Base-by-base conservation (phyloP, 2,797 vertebrate species). In the Sarcoramphus papa region DNA sequence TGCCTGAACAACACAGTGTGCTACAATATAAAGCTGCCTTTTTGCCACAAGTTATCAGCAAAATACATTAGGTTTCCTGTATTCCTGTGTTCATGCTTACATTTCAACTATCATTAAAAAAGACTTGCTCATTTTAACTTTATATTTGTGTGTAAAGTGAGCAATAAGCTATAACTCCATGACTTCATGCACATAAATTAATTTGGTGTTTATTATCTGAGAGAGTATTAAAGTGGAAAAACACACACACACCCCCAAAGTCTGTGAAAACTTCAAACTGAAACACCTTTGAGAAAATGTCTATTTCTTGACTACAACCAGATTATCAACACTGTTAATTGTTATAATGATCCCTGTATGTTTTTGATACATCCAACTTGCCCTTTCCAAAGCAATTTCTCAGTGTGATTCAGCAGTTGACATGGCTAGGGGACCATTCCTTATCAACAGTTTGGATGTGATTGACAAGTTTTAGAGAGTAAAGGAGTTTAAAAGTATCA, bases 221-320 rank as follows among this genome's bases (percentile, higher is more conserved):
- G 51, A 70, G 7, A 81, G 78, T 56, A 81, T 50, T 40, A 59
- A 50, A 19, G 21, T 74, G 24, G 84, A 80, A 83, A 77, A 37
- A 65, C 3, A 37, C 3, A 54, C 3, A 33, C 6, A 11, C 7
- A 2, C 6, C 2, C 45, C 4, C 1, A 0, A 20, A 64, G 11
- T 31, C 21, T 70, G 16, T 67, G 30, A 60, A 88, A 80, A 73
- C 5, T 28, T 53, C 11, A 35, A 30, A 40, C 21, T 56, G 25
- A 89, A 67, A 1, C 2, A 5, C 2, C 7, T 45, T 74, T 37
- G n/a, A 79, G 41, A 69, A 87, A 60, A 41, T 9, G 10, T 5
- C 1, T 64, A 15, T 90, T 60, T 83, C 15, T 76, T 64, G 14
- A 73, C 20, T 3, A 31, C 51, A 76, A 65, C 25, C 64, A 57